Base-by-base conservation (phyloP, 2,888 invertebrate species). In the Monopis laevigella region DNA sequence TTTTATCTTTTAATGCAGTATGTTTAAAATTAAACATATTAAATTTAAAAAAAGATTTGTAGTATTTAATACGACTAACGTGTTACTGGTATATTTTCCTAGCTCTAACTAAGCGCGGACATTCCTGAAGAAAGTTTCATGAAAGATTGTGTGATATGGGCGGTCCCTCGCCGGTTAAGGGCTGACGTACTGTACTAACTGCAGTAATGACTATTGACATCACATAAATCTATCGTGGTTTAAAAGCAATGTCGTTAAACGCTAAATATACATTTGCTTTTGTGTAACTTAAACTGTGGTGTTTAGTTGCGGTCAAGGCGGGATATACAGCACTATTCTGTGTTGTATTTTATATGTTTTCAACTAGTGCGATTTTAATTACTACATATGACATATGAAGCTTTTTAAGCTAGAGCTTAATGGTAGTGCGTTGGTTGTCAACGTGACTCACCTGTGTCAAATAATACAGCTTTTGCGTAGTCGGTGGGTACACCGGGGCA, bases 391-490 rank as follows among this genome's bases (percentile, higher is more conserved):
- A 24, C 10, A 24, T 24, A 7, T 24, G 24, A 24, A 24, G 6
- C 24, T 7, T 24, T 7, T 7, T 24, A 6, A 24, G 24, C 10
- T 24, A 24, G 24, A 21, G n/a, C n/a, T n/a, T n/a, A n/a, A n/a
- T n/a, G n/a, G n/a, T n/a, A n/a, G n/a, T n/a, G n/a, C n/a, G n/a
- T n/a, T n/a, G n/a, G n/a, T n/a, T n/a, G n/a, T n/a, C n/a, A n/a
- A n/a, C n/a, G n/a, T 12, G 30, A 48, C 63, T 60, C 48, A 80
- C 78, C 75, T 80, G 78, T 43, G 72, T 77, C 69, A 68, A 72
- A 42, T 80, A 52, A 48, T 56, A 75, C 14, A 70, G 19, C 12
- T 10, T 13, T 12, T 36, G 84, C 41, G 84, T 85, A 32, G 85
- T 84, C 29, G 83, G 73, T 17, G 53, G 58, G 51, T 84, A 86